Conservation (phyloP, 1,140 invertebrate species). For the Ditylenchus dipsaci region DNA sequence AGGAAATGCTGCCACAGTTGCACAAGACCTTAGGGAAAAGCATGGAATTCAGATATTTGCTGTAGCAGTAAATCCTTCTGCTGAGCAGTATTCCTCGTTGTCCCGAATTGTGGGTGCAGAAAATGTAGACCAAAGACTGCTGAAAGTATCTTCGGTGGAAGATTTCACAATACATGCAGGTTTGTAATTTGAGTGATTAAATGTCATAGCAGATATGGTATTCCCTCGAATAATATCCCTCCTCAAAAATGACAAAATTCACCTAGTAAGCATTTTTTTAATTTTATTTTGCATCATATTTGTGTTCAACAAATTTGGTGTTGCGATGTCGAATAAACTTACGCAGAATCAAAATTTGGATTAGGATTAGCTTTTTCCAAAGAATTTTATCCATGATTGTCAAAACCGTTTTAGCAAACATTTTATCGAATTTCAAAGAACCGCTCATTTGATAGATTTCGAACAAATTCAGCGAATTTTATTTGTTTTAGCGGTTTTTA, state of each 20-base stretch:
- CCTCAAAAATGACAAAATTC: neutral
- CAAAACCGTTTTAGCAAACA: no score
- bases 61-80: constrained; percentile 42
- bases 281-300: no score
- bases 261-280: neutral
- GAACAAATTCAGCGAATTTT: no score
- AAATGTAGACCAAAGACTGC: constrained; percentile 28
- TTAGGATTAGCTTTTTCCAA: no score
- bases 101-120: constrained; percentile 46
- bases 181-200: neutral
- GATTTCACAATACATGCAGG: constrained; percentile 25
- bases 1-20: constrained; percentile 51
- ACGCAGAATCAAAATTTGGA: no score
- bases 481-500: no score
- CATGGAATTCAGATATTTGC: constrained; percentile 51
- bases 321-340: no score
- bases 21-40: constrained; percentile 50
- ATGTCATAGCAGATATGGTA: neutral
- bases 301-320: no score
- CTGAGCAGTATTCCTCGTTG: constrained; percentile 38
- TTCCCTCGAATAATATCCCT: neutral
- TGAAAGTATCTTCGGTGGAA: constrained; percentile 30
- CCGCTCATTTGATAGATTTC: no score
- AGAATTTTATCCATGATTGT: no score
- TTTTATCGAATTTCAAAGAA: no score